Base-by-base conservation (phyloP, 2,888 invertebrate genomes). In the Drosophila nr. perissopoda region DNA sequence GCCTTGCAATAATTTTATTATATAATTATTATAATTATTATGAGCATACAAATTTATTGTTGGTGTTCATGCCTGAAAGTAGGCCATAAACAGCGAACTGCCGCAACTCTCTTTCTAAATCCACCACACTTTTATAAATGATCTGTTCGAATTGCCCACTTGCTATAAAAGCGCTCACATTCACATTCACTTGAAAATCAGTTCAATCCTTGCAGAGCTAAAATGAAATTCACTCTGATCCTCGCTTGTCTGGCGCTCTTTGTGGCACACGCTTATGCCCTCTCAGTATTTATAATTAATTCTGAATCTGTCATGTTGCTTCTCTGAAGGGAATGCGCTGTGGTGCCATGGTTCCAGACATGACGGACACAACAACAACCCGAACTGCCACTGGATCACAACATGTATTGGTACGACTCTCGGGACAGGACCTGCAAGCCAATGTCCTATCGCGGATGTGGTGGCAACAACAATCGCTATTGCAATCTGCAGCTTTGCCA, bases 321-420 rank as follows among this genome's bases (percentile, higher is more conserved):
- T 16, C 16, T 25, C 8, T 25, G 16, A 13, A 45, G 45, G 16
- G 13, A 1, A 16, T 8, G 1, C 0, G 16, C 4, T 16, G 25
- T 4, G 4, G 21, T 45, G 45, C 45, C 45, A 45, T 18, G 27
- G 27, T 0, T 1, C 6, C 18, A 27, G 27, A 10, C 3, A 51
- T 29, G 51, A 51, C 2, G 51, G 51, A 11, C 18, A 27, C n/a
- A 0, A 25, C 4, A 45, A 25, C 2, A 8, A 3, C 11, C 0
- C 2, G 5, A 29, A 11, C 18, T 51, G 51, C 8, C 45, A 16
- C 25, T 45, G 21, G 29, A 65, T 4, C 7, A 10, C 0, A 18
- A n/a, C 1, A 70, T 70, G 69, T 70, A 49, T 31, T 70, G n/a
- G 29, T 70, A n/a, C 42, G 25, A 60, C 21, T 11, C 2, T 2